Percentiles rank a stretch among this genome's conserved stretches.
Evolutionary conservation across 2,113 vertebrate genomes (phyloP).

Genomic region (Hydrochoerus hydrochaeris): DNA sequence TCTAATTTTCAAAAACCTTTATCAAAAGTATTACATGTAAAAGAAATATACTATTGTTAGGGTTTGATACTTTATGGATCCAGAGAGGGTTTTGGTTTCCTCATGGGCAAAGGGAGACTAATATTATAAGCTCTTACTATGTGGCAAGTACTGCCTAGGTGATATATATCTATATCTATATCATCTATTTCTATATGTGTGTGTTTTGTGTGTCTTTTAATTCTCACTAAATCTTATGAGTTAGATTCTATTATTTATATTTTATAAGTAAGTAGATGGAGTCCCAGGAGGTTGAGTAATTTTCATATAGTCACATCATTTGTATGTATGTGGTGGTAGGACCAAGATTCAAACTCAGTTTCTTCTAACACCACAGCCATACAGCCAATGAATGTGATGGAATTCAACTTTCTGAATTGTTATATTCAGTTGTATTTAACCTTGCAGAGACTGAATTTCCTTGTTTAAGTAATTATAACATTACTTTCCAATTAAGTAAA

Average conservation of each 20-base stretch:
- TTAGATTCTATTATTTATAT: neutral
- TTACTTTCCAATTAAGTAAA: neutral
- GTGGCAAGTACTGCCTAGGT: neutral
- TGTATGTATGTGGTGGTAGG: neutral
- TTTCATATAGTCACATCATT: neutral
- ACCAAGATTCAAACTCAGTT: slow-evolving; percentile 25
- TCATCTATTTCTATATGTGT: too few species aligned
- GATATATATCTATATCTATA: neutral
- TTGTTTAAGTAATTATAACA: neutral
- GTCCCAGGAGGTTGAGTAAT: neutral
- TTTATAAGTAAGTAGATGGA: neutral
- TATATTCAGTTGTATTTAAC: neutral
- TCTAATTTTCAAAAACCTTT: neutral
- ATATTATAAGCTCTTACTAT: slow-evolving; percentile 4
- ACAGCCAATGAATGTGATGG: neutral
- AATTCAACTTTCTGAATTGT: neutral
- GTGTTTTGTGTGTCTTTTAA: neutral
- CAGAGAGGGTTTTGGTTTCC: neutral
- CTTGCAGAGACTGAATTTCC: neutral
- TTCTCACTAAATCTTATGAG: neutral
- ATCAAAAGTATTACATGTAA: neutral
- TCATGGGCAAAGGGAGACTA: neutral
- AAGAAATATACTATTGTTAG: neutral
- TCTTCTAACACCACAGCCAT: neutral
- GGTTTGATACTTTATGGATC: too few species aligned